phyloP scores from a whole-genome alignment of 2,113 vertebrate genomes.

The Origma solitaria region DNA sequence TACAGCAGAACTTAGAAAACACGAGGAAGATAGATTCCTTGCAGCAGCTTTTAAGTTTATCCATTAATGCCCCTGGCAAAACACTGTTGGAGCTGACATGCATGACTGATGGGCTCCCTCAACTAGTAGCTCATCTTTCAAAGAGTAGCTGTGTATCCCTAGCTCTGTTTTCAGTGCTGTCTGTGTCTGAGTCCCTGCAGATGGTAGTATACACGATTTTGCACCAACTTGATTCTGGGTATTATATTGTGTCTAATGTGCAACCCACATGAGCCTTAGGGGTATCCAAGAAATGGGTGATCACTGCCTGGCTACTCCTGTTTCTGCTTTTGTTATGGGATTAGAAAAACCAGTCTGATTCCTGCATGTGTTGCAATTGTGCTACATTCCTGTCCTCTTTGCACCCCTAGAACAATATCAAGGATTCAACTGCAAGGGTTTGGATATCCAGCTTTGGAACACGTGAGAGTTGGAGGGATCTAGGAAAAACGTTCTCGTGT shows the following conservation, averaged over 20 bases:
- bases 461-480: accelerated
- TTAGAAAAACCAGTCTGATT: background rate
- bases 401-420: background rate
- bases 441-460: background rate
- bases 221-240: background rate
- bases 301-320: background rate
- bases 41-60: background rate
- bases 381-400: background rate
- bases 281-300: background rate
- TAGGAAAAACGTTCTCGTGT: background rate
- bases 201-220: background rate
- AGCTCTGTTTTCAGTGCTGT: background rate
- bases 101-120: background rate
- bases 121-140: background rate
- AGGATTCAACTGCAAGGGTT: accelerated
- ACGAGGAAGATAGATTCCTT: background rate
- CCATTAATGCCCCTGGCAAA: accelerated
- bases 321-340: background rate
- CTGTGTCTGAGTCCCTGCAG: background rate
- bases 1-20: background rate
- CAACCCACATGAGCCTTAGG: background rate
- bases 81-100: background rate
- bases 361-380: background rate
- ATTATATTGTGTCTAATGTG: accelerated
- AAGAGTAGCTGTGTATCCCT: background rate